A percentile compares a stretch with the other conserved stretches of the same genome.
phyloP scores from a whole-genome alignment of 2,113 vertebrate genomes.

The Hiodon alosoides region DNA sequence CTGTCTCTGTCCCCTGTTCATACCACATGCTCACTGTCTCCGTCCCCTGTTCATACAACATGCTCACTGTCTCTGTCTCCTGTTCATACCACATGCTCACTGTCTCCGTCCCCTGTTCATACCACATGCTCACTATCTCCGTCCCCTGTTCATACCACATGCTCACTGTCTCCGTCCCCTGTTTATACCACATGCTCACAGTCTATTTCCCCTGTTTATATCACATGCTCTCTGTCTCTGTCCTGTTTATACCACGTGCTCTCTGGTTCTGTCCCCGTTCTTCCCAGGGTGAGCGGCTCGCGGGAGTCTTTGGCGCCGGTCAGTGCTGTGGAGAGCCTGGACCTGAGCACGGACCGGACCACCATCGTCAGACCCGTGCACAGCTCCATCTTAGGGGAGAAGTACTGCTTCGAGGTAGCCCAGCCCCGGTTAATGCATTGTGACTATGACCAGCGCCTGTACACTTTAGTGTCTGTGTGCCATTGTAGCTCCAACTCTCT shows the following conservation, averaged over 20 bases:
- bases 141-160: not conserved
- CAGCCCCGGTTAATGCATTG: not conserved
- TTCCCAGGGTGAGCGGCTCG: constrained; percentile 59
- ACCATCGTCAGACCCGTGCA: constrained; percentile 79
- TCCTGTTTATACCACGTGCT: not conserved
- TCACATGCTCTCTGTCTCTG: not conserved
- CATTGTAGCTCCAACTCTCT: not conserved
- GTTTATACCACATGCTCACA: not conserved
- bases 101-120: not conserved
- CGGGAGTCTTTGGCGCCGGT: constrained; percentile 69
- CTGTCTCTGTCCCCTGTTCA: not conserved
- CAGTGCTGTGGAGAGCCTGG: constrained; percentile 59
- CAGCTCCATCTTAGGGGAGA: constrained; percentile 82
- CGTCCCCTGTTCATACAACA: not conserved
- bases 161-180: not conserved
- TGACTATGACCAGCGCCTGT: too few relatives aligned
- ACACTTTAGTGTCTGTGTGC: too few relatives aligned
- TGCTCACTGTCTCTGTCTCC: not conserved
- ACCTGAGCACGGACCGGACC: constrained; percentile 69
- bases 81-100: not conserved
- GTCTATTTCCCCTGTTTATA: not conserved
- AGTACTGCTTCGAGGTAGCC: constrained; percentile 85
- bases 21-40: not conserved
- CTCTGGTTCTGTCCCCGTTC: not conserved
- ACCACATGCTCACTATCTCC: not conserved